Base-by-base conservation (phyloP, 2,888 invertebrate genomes). In the Trilocha varians region DNA sequence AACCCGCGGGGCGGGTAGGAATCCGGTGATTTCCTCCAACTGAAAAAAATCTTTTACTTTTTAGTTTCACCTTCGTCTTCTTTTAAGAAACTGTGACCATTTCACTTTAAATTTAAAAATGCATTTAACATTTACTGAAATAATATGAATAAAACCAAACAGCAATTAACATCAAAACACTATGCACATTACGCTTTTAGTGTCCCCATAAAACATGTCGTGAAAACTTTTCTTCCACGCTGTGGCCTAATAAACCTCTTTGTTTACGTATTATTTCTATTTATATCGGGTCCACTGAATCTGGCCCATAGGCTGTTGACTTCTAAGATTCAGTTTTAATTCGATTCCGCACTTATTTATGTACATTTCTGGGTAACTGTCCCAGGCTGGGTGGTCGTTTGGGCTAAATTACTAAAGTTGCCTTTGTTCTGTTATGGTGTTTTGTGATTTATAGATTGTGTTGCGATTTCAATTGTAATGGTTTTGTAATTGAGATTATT, bases 231-330 rank as follows among this genome's bases (percentile, higher is more conserved):
- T 25, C 25, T 25, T 9, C 25, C 50, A 49, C 47, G 52, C 44
- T 48, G 41, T 55, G 57, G 48, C 57, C 54, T 47, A 62, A 59
- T 60, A 59, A 60, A 62, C 56, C 48, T 38, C 43, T 48, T 46
- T 59, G 60, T 62, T 60, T 59, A 60, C 54, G 48, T 42, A 49
- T 47, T 48, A 42, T 13, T 35, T 43, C 55, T 55, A 55, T 53
- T 57, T 51, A 47, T 49, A 53, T 35, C 42, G 15, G 40, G 42
- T 18, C 33, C 39, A 43, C 43, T 16, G 40, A 43, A 42, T 46
- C 47, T 40, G 47, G 46, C 52, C 52, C 53, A 48, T 46, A 50
- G 51, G 46, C 45, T 45, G 45, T 45, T 43, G 46, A 39, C 44
- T 41, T 34, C 37, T 37, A 33, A 41, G 36, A 32, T 34, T 33